Evolutionary conservation across 2,888 invertebrate species (phyloP).

Genomic region (Monochamus alternatus): DNA sequence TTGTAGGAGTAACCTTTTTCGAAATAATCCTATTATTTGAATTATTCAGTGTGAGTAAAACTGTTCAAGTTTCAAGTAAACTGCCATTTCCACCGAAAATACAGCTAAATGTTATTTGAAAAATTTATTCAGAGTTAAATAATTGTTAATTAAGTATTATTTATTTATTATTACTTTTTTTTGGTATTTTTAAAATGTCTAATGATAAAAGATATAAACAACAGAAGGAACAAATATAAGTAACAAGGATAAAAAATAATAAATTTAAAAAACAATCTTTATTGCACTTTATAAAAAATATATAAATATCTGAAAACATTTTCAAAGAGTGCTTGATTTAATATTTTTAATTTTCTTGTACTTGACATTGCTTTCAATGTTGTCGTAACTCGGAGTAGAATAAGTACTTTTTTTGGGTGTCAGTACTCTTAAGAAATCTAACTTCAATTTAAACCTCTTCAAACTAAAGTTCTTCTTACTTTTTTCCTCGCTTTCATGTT

Average conservation of each 20-base stretch:
- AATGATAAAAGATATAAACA: too few relatives aligned
- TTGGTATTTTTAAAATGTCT: too few relatives aligned
- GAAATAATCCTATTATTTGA: too few relatives aligned
- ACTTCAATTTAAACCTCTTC: constrained; percentile 43
- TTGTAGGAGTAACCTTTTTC: too few relatives aligned
- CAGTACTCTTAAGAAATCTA: constrained; percentile 41
- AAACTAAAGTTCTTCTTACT: constrained; percentile 39
- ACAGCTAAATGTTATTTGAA: too few relatives aligned
- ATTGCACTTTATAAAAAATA: not conserved
- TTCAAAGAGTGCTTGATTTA: constrained; percentile 40
- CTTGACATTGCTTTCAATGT: constrained; percentile 39
- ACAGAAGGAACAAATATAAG: not conserved
- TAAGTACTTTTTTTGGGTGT: constrained; percentile 25
- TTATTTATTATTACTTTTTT: too few relatives aligned
- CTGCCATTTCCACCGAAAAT: too few relatives aligned
- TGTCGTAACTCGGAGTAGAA: constrained; percentile 18
- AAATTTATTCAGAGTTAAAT: too few relatives aligned
- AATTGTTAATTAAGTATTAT: too few relatives aligned
- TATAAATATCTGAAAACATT: not conserved
- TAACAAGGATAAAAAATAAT: not conserved
- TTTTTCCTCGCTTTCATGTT: constrained; percentile 14
- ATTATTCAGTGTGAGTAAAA: too few relatives aligned
- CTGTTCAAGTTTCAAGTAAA: too few relatives aligned
- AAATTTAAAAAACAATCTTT: not conserved
- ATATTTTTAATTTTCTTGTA: constrained; percentile 43